Evolutionary conservation across 53 echinoderm and acorn worm genomes (phyloP), one percentile per base, ranked within the genome.

Genomic region (Paracentrotus lividus): DNA sequence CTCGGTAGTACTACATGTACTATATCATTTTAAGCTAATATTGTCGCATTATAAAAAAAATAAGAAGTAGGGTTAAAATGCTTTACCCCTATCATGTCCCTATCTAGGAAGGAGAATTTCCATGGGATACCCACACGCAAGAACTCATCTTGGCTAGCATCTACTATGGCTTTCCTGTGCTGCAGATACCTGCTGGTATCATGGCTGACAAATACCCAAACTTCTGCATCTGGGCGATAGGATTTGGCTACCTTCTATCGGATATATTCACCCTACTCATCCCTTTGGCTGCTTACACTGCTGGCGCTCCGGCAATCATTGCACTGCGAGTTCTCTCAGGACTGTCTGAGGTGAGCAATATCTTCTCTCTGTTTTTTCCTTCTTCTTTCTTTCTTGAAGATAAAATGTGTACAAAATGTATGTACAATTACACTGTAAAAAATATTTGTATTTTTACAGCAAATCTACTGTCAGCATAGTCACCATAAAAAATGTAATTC

Each of bases 31-130:
- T n/a, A 57, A 57, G 21, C 21, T 8, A 15, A 57, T 57, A 20
- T 0, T 18, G 57, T 21, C 21, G 21, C 57, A 57, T 20, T 57
- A 4, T 20, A 18, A 20, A 52, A 52, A 15, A 15, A 15, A 0
- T 52, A 15, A 52, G 9, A 52, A 15, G 52, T 52, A 15, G 15
- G 52, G 4, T 52, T 52, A 15, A 52, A 56, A 14, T 21, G 21
- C 21, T 56, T 59, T 59, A 59, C n/a, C 59, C 59, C 52, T 52
- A 52, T 52, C 52, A 52, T 52, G 59, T 59, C 23, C 23, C 59
- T 23, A 59, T 59, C 33, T 47, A 85, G 88, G 58, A 56, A 88
- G 88, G 88, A 32, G 88, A 88, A 42, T 88, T 88, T 55, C 88
- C 88, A 33, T 88, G 88, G 88, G 88, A 88, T 38, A 38, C 88